phyloP scores from a whole-genome alignment of 2,113 vertebrate genomes.

The Tor tambroides region DNA sequence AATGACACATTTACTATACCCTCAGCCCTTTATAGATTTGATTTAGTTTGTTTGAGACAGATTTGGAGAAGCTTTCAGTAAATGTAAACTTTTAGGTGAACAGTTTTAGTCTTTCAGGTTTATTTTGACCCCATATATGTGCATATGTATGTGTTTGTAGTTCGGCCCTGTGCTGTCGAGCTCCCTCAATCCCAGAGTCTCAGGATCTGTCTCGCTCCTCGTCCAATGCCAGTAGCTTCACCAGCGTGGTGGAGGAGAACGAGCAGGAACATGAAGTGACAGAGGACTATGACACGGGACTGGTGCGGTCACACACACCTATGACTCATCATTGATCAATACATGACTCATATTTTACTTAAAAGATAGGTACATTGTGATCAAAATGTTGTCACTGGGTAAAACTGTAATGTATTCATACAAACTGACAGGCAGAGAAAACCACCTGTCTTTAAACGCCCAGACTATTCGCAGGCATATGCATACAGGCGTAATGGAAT shows the following conservation, averaged over 20 bases:
- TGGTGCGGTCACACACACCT: conserved; percentile 67
- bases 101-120: neutral
- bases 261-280: conserved; percentile 77
- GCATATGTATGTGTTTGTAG: conserved; percentile 56
- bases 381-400: neutral
- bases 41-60: too few relatives aligned
- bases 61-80: neutral
- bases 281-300: conserved; percentile 82
- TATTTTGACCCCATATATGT: neutral
- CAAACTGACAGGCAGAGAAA: neutral
- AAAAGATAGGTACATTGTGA: neutral
- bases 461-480: neutral
- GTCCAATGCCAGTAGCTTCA: conserved; percentile 95
- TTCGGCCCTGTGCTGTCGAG: conserved; percentile 76
- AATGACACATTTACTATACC: neutral
- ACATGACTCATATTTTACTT: neutral
- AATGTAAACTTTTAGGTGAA: too few relatives aligned
- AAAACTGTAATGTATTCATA: neutral
- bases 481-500: neutral
- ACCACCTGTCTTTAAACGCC: neutral
- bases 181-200: conserved; percentile 76
- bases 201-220: conserved; percentile 90
- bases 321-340: neutral
- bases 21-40: neutral
- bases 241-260: conserved; percentile 87